Percentiles rank a stretch among this genome's conserved stretches.
Conservation (phyloP, 2,113 vertebrate genomes). For the Lophura nycthemera region DNA sequence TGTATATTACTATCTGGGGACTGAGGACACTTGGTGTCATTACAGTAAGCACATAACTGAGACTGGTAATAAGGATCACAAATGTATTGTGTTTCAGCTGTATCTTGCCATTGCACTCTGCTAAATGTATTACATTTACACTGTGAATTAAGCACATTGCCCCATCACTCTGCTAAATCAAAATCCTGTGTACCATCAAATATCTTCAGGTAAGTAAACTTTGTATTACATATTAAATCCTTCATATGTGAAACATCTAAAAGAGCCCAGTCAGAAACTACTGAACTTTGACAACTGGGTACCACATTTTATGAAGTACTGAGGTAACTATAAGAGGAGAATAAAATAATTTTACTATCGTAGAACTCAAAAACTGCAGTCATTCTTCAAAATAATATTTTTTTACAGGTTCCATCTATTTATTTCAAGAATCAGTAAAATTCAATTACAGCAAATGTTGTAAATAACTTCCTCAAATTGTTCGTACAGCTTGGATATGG, state of each 20-base stretch:
- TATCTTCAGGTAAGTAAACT: not conserved
- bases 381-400: not conserved
- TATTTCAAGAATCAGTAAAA: constrained; percentile 69
- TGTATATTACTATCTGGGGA: not conserved
- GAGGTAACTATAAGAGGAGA: not conserved
- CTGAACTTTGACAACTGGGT: not conserved
- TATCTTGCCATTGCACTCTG: not conserved
- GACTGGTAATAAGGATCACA: not conserved
- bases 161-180: not conserved
- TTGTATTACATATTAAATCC: not conserved
- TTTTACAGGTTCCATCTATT: constrained; percentile 66
- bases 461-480: not conserved
- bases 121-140: not conserved
- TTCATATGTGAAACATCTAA: not conserved
- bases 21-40: not conserved
- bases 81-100: not conserved
- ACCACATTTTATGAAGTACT: not conserved
- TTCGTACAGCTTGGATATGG: constrained; percentile 67
- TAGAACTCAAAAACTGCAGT: not conserved
- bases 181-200: not conserved
- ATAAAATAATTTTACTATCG: not conserved
- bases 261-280: not conserved
- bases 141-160: not conserved
- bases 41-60: not conserved
- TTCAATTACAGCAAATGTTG: constrained; percentile 28